These are phyloP conservation scores for Hypercompe scribonia DNA, from an alignment of 2,888 invertebrate species.

Conservation along the genomic window DNA sequence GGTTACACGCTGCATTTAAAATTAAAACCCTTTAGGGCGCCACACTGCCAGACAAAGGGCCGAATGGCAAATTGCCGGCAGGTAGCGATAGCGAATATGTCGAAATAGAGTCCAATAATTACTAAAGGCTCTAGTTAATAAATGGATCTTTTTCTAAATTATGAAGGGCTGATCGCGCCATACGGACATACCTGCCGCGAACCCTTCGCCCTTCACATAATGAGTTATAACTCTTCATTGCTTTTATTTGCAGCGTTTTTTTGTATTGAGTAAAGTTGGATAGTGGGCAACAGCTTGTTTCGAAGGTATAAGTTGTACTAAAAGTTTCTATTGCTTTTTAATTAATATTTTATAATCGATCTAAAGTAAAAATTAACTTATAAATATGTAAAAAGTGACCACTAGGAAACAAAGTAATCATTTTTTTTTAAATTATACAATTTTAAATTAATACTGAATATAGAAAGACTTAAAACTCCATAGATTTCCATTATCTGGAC, in stretches of 20 bases:
- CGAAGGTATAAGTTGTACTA: constrained; percentile 37
- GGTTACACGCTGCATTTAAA: constrained; percentile 86
- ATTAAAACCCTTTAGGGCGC: constrained; percentile 87
- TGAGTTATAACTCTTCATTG: constrained; percentile 73
- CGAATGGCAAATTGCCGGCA: constrained; percentile 86
- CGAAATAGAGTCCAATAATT: constrained; percentile 82
- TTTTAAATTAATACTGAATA: neutral
- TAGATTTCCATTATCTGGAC: neutral
- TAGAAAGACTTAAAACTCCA: neutral
- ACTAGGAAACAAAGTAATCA: neutral
- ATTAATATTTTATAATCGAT: neutral
- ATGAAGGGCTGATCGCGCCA: constrained; percentile 83
- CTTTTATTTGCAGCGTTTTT: constrained; percentile 69
- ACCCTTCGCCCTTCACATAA: constrained; percentile 76
- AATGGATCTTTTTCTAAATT: constrained; percentile 85
- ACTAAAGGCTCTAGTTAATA: constrained; percentile 84
- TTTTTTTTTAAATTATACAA: no score
- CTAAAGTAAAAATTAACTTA: neutral
- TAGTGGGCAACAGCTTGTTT: constrained; percentile 38
- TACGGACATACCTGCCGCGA: constrained; percentile 84
- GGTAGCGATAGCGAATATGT: constrained; percentile 86
- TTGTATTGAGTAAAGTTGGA: constrained; percentile 35
- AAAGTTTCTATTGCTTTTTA: neutral
- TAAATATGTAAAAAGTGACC: neutral
- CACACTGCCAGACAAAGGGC: constrained; percentile 85